phyloP scores from a whole-genome alignment of 1,140 invertebrate genomes.

The Macrobrachium nipponense region DNA sequence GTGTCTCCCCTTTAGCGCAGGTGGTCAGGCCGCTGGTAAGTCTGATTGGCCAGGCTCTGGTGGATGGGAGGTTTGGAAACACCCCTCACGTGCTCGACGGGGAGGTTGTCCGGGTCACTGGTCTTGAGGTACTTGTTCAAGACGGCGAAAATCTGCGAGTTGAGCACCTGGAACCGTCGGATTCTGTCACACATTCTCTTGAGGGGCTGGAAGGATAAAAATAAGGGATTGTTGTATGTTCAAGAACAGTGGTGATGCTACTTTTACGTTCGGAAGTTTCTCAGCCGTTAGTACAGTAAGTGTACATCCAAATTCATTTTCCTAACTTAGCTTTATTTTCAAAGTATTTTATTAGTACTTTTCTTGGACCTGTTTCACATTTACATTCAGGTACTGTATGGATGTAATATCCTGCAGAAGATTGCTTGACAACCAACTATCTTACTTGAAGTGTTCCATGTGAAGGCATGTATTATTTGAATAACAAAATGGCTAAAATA shows the following conservation, averaged over 20 bases:
- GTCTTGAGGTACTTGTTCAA: constrained; percentile 95
- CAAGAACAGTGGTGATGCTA: not conserved
- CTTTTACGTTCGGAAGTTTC: not conserved
- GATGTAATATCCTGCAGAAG: too few relatives aligned
- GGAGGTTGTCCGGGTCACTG: constrained; percentile 84
- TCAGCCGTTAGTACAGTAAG: too few relatives aligned
- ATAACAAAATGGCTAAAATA: too few relatives aligned
- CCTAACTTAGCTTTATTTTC: too few relatives aligned
- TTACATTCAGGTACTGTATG: too few relatives aligned
- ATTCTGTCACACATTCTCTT: constrained; percentile 98
- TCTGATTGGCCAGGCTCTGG: constrained; percentile 74
- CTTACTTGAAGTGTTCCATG: too few relatives aligned
- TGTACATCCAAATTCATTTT: too few relatives aligned
- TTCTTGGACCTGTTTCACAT: too few relatives aligned
- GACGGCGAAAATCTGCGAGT: constrained; percentile 98
- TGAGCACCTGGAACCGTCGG: constrained; percentile 96
- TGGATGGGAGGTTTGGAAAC: constrained; percentile 95
- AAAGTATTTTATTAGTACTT: too few relatives aligned
- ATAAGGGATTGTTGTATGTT: not conserved
- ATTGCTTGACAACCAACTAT: too few relatives aligned
- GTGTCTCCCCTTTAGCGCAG: constrained; percentile 31
- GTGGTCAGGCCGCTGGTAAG: constrained; percentile 66
- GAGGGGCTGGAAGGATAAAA: constrained; percentile 78
- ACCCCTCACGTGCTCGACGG: constrained; percentile 95
- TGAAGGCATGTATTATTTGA: too few relatives aligned